Percentiles rank a stretch among this genome's conserved stretches.
Conservation (phyloP, 2,888 invertebrate species). For the Autographa pulchrina region DNA sequence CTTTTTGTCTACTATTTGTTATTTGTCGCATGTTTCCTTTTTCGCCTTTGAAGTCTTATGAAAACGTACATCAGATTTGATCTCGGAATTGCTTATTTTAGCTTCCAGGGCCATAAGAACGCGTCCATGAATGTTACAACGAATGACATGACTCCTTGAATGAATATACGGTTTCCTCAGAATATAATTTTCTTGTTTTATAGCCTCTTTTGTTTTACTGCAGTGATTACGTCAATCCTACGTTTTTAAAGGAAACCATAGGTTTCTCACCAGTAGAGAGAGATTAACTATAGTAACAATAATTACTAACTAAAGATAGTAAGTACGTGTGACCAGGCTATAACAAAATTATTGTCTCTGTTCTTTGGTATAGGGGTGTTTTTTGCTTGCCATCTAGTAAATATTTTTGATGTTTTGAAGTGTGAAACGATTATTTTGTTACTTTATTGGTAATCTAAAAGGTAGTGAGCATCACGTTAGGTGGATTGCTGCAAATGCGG, state of each 20-base stretch:
- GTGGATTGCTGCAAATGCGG: no score
- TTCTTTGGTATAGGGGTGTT: no score
- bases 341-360: no score
- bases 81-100: slow-evolving; percentile 46
- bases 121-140: slow-evolving; percentile 45
- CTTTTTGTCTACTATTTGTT: slow-evolving; percentile 1
- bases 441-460: no score
- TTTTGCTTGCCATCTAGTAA: no score
- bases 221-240: slow-evolving; percentile 43
- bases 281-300: no score
- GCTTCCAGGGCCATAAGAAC: slow-evolving; percentile 39
- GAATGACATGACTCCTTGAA: slow-evolving; percentile 28
- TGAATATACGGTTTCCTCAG: slow-evolving; percentile 39
- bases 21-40: background rate
- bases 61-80: slow-evolving; percentile 39
- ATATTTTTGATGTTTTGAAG: no score
- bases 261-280: no score
- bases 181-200: slow-evolving; percentile 48
- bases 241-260: slow-evolving; percentile 36
- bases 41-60: slow-evolving; percentile 18
- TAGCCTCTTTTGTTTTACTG: slow-evolving; percentile 28
- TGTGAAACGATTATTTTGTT: no score
- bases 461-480: no score
- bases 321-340: no score
- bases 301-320: no score